phyloP scores from a whole-genome alignment of 2,113 vertebrate genomes.

The Cairina moschata region DNA sequence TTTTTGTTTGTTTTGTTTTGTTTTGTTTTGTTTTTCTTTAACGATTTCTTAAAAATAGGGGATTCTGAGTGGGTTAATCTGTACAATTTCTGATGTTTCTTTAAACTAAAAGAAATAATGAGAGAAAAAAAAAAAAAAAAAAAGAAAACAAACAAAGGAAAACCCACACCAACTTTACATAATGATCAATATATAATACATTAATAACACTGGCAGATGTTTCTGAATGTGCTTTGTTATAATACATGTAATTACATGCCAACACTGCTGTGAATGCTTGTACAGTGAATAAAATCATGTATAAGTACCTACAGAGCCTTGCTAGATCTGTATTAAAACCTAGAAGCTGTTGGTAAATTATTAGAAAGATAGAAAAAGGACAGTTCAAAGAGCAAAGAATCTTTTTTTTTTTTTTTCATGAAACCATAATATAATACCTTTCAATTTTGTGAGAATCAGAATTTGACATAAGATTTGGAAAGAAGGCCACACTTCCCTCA shows the following conservation, averaged over 20 bases:
- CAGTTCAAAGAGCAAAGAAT: constrained; percentile 31
- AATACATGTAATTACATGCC: constrained; percentile 43
- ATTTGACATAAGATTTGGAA: constrained; percentile 27
- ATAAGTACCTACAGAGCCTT: constrained; percentile 37
- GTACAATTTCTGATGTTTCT: constrained; percentile 49
- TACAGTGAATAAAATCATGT: constrained; percentile 14
- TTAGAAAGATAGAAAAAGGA: constrained; percentile 50
- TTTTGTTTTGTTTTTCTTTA: constrained; percentile 27
- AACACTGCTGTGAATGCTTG: background rate
- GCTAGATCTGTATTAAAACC: constrained; percentile 18
- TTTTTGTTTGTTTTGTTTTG: background rate
- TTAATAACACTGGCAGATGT: constrained; percentile 22
- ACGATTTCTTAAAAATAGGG: constrained; percentile 51
- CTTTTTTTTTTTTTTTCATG: background rate
- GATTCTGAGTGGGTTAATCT: constrained; percentile 64
- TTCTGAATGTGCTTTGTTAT: constrained; percentile 23
- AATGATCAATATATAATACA: constrained; percentile 8
- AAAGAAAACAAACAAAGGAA: background rate
- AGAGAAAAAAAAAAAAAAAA: background rate
- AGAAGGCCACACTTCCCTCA: background rate
- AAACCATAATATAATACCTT: background rate
- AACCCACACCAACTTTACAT: background rate
- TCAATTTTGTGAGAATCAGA: background rate
- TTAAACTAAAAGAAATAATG: constrained; percentile 10
- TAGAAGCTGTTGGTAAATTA: constrained; percentile 25